Percentiles rank a stretch among this genome's conserved stretches.
phyloP scores from a whole-genome alignment of 2,888 invertebrate species.

The Marronus borbonicus region DNA sequence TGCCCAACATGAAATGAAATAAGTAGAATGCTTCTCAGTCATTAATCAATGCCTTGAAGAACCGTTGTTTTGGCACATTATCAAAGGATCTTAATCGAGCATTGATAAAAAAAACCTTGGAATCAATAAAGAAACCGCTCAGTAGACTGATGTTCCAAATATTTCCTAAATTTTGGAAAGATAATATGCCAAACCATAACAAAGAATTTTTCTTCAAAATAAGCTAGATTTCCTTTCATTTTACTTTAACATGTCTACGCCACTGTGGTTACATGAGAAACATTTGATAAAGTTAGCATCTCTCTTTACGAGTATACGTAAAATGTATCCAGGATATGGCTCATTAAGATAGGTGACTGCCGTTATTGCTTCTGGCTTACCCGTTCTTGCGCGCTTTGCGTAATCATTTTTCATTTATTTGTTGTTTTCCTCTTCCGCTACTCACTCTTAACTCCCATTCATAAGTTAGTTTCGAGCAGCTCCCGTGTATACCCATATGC shows the following conservation, averaged over 20 bases:
- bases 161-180: no score
- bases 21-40: no score
- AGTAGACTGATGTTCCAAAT: no score
- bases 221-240: no score
- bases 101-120: no score
- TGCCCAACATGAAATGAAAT: no score
- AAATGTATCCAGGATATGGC: constrained; percentile 58
- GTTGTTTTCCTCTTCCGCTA: constrained; percentile 49
- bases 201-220: no score
- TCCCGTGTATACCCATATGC: not conserved
- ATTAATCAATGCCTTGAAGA: no score
- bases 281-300: constrained; percentile 9
- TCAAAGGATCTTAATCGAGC: no score
- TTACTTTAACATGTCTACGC: not conserved
- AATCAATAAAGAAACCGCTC: no score
- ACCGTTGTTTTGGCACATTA: no score
- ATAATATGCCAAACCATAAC: no score
- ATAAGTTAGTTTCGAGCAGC: constrained; percentile 11
- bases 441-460: constrained; percentile 38
- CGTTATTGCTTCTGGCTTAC: constrained; percentile 42
- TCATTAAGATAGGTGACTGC: constrained; percentile 58
- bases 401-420: constrained; percentile 47
- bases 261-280: not conserved
- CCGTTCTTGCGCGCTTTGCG: constrained; percentile 37
- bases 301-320: constrained; percentile 22